Conservation (phyloP, 1,140 invertebrate species). For the Drosophila auraria region DNA sequence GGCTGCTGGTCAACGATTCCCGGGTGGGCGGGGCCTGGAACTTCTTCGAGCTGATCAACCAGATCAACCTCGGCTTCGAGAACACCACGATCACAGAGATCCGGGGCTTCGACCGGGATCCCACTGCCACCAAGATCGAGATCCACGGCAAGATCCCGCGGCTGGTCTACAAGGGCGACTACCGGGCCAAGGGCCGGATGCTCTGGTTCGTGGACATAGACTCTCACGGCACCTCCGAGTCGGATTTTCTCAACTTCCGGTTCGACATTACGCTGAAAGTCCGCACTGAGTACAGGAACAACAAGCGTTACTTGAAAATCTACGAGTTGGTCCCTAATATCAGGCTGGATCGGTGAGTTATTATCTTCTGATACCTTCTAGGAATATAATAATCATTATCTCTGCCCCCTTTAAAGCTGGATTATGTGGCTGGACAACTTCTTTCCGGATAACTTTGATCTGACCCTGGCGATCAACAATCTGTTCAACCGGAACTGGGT, state of each 20-base stretch:
- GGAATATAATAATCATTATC: not conserved
- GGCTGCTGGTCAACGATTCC: slow-evolving; percentile 53
- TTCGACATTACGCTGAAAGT: slow-evolving; percentile 59
- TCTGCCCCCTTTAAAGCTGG: slow-evolving; percentile 37
- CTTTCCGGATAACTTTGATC: slow-evolving; percentile 62
- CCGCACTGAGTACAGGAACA: slow-evolving; percentile 60
- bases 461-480: slow-evolving; percentile 57
- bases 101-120: slow-evolving; percentile 59
- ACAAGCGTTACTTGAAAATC: slow-evolving; percentile 64
- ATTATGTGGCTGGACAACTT: slow-evolving; percentile 67
- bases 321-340: slow-evolving; percentile 60
- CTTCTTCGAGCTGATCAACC: slow-evolving; percentile 50
- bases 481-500: slow-evolving; percentile 65
- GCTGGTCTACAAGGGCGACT: slow-evolving; percentile 57
- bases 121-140: slow-evolving; percentile 50
- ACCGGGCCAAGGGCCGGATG: slow-evolving; percentile 56
- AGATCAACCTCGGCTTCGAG: slow-evolving; percentile 64
- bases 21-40: slow-evolving; percentile 59
- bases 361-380: not conserved
- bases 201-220: slow-evolving; percentile 62
- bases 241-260: slow-evolving; percentile 60
- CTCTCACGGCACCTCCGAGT: slow-evolving; percentile 40
- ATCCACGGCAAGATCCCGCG: slow-evolving; percentile 56
- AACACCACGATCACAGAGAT: slow-evolving; percentile 67
- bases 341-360: slow-evolving; percentile 52